Percentiles rank a stretch among this genome's conserved stretches.
phyloP scores from a whole-genome alignment of 2,888 invertebrate species.

The Emesis russula region DNA sequence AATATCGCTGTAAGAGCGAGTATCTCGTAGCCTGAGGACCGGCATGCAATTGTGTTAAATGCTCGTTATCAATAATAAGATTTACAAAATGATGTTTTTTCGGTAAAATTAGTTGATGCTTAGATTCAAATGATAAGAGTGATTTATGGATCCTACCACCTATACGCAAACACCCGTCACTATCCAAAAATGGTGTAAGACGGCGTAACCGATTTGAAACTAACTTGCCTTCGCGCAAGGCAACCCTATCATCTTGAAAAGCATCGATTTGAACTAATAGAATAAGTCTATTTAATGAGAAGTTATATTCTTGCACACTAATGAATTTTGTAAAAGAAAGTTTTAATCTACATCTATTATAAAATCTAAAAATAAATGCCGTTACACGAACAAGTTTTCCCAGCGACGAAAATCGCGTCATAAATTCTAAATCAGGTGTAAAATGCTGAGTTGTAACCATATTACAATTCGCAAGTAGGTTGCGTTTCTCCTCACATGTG shows the following conservation, averaged over 20 bases:
- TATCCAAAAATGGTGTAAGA: not conserved
- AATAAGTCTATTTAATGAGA: not conserved
- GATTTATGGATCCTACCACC: not conserved
- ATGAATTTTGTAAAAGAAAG: not conserved
- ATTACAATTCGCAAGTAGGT: not conserved
- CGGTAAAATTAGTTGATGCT: not conserved
- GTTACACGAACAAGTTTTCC: not conserved
- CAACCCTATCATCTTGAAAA: not conserved
- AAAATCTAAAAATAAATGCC: not conserved
- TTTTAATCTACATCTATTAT: not conserved
- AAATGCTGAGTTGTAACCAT: not conserved
- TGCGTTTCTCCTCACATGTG: not conserved
- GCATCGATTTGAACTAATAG: not conserved
- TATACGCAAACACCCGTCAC: not conserved
- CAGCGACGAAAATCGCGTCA: not conserved
- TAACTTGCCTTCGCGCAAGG: not conserved
- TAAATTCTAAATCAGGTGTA: not conserved
- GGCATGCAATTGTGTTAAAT: not conserved
- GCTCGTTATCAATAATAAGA: constrained; percentile 1
- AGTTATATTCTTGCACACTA: not conserved
- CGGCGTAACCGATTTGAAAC: not conserved
- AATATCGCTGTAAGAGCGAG: constrained; percentile 2
- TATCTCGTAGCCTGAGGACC: not conserved
- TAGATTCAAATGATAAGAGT: not conserved
- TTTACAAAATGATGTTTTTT: constrained; percentile 1